Conservation (phyloP, 2,113 vertebrate species). For the Promerops cafer region DNA sequence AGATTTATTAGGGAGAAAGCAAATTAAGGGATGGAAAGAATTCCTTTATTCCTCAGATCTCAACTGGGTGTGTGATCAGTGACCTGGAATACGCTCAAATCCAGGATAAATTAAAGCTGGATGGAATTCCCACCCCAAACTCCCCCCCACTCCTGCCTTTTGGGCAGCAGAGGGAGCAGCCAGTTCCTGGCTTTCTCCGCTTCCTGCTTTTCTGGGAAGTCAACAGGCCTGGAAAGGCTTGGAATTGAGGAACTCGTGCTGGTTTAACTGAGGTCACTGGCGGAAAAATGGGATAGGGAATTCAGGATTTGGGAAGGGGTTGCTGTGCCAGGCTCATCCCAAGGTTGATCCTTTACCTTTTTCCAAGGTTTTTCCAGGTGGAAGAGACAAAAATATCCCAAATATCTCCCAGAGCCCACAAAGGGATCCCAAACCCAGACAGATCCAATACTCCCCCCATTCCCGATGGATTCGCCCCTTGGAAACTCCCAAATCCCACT, state of each 20-base stretch:
- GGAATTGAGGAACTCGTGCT: background rate
- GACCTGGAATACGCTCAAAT: constrained; percentile 61
- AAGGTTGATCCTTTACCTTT: background rate
- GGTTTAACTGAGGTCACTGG: background rate
- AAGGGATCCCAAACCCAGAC: accelerated
- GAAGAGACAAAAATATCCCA: background rate
- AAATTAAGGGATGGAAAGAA: constrained; percentile 67
- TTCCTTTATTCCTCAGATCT: constrained; percentile 61
- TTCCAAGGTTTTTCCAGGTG: background rate
- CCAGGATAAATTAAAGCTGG: constrained; percentile 55
- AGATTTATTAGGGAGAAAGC: constrained; percentile 70
- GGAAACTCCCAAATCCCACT: background rate
- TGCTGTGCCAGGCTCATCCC: background rate
- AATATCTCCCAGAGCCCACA: background rate
- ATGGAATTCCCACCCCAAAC: background rate
- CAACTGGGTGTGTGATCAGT: constrained; percentile 49
- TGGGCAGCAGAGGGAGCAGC: constrained; percentile 11
- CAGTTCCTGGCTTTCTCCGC: background rate
- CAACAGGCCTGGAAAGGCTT: background rate
- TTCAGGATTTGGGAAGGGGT: background rate
- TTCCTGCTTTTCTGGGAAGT: constrained; percentile 44
- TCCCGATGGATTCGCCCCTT: background rate
- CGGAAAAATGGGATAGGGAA: background rate
- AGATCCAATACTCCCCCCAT: background rate
- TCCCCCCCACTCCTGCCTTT: background rate